Evolutionary conservation across 2,113 vertebrate genomes (phyloP).

Genomic region (Ceyx margarethae): DNA sequence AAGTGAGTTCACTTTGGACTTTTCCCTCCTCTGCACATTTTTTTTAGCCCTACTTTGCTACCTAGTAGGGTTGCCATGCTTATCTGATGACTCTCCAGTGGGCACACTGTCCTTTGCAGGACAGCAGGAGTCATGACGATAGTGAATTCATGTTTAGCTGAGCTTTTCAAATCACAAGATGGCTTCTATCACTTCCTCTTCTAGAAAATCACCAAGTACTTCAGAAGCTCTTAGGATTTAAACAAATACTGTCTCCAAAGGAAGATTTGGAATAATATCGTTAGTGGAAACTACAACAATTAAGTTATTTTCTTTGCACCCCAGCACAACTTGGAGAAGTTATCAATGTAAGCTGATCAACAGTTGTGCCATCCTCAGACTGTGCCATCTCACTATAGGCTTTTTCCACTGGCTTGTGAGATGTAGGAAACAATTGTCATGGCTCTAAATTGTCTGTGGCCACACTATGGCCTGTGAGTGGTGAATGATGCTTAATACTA

Average conservation of each 20-base stretch:
- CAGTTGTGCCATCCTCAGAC: neutral
- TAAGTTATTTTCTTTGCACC: neutral
- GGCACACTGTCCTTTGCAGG: neutral
- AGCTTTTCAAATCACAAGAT: neutral
- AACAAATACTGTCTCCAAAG: neutral
- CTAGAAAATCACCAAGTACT: neutral
- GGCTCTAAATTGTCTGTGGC: neutral
- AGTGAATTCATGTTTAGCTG: neutral
- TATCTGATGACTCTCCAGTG: neutral
- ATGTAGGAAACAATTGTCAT: neutral
- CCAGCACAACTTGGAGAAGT: neutral
- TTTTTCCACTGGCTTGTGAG: neutral
- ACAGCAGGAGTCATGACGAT: neutral
- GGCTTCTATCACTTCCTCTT: neutral
- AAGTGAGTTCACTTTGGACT: neutral
- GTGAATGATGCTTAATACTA: neutral
- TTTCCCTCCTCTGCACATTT: neutral
- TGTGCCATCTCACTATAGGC: neutral
- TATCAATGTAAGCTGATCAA: neutral
- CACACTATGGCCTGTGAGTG: fast-evolving
- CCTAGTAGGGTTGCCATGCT: neutral
- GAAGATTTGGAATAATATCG: neutral
- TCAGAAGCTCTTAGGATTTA: neutral
- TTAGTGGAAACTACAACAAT: neutral
- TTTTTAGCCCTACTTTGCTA: neutral